Evolutionary conservation across 2,888 invertebrate species (phyloP).

Genomic region (Sphecodes monilicornis): DNA sequence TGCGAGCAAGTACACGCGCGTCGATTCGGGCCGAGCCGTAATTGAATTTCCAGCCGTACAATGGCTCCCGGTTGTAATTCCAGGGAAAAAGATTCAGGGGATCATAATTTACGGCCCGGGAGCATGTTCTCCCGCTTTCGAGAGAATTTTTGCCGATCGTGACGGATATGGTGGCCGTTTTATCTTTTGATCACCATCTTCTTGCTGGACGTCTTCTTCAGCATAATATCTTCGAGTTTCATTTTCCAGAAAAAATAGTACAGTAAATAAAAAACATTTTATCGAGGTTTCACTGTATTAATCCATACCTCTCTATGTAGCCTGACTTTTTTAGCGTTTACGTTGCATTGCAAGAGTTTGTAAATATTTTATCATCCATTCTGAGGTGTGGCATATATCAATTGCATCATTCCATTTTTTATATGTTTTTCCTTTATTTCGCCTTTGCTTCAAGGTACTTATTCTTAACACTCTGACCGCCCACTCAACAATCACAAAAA

Average conservation of each 20-base stretch:
- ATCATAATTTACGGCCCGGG: not conserved
- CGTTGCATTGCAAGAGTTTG: not conserved
- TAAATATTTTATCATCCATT: not conserved
- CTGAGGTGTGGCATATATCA: not conserved
- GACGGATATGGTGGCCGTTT: not conserved
- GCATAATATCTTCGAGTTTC: not conserved
- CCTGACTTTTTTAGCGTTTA: not conserved
- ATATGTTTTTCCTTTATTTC: not conserved
- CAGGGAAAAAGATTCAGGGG: not conserved
- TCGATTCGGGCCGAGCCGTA: conserved; percentile 18
- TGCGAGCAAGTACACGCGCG: conserved; percentile 17
- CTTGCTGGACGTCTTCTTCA: not conserved
- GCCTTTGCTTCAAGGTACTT: not conserved
- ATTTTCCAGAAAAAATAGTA: not conserved
- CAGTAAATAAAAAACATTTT: not conserved
- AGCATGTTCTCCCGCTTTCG: not conserved
- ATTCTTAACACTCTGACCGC: too few relatives aligned
- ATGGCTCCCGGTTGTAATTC: conserved; percentile 25
- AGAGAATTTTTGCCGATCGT: not conserved
- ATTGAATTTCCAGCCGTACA: conserved; percentile 30
- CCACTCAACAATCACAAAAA: too few relatives aligned
- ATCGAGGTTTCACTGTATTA: not conserved
- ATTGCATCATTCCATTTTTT: not conserved
- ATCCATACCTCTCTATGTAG: not conserved
- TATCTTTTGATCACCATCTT: not conserved